A percentile compares a stretch with the other conserved stretches of the same genome.
Conservation (phyloP, 2,113 vertebrate genomes). For the Phyllopteryx taeniolatus region DNA sequence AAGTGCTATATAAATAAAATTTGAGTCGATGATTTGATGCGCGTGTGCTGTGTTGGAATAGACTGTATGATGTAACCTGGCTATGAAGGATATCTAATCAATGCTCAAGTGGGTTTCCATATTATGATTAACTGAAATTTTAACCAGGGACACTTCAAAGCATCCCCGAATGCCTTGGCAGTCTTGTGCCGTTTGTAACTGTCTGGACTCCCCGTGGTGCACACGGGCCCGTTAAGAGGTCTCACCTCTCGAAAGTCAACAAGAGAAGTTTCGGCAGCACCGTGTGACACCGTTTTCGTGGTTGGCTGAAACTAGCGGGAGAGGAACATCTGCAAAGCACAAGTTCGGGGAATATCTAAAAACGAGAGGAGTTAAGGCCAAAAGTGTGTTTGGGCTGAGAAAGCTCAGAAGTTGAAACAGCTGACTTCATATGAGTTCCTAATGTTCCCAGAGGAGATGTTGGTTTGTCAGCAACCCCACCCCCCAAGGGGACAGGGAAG, state of each 20-base stretch:
- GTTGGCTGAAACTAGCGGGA: conserved; percentile 12
- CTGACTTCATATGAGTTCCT: conserved; percentile 71
- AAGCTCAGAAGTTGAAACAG: conserved; percentile 69
- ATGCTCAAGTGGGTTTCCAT: neutral
- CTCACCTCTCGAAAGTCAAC: conserved; percentile 54
- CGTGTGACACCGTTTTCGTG: conserved; percentile 22
- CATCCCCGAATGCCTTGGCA: conserved; percentile 42
- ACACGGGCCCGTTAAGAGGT: conserved; percentile 49
- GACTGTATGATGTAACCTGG: no score
- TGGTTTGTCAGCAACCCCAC: conserved; percentile 56
- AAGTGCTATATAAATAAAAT: no score
- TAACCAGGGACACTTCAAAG: conserved; percentile 53
- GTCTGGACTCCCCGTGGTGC: conserved; percentile 44
- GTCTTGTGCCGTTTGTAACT: conserved; percentile 44
- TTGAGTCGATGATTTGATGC: no score
- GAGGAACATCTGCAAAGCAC: conserved; percentile 19
- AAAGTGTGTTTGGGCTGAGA: conserved; percentile 13
- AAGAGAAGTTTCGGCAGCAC: conserved; percentile 41
- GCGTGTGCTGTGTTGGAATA: no score
- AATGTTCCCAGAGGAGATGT: conserved; percentile 57
- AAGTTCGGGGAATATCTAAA: neutral
- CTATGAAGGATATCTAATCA: no score
- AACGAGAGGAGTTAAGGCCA: conserved; percentile 31
- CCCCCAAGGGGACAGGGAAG: conserved; percentile 53
- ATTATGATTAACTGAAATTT: conserved; percentile 19